Evolutionary conservation across 2,113 vertebrate genomes (phyloP).

Genomic region (Hipposideros armiger): DNA sequence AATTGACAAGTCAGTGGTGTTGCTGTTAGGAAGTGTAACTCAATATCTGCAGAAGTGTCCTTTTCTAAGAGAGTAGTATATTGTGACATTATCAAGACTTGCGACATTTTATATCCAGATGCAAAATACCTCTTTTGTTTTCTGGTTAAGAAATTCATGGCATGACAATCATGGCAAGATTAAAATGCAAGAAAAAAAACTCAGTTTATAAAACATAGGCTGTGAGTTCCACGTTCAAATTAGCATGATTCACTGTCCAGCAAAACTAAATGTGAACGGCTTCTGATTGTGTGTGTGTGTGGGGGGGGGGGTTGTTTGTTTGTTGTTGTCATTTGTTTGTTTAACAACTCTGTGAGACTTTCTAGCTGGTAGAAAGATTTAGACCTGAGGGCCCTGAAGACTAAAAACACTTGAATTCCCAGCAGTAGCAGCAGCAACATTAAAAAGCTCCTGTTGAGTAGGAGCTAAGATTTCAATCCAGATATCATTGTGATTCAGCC

Average conservation of each 20-base stretch:
- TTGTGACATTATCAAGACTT: not conserved
- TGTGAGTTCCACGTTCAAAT: conserved; percentile 36
- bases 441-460: not conserved
- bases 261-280: not conserved
- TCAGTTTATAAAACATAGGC: not conserved
- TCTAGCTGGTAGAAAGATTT: conserved; percentile 30
- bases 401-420: not conserved
- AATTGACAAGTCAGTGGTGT: conserved; percentile 5
- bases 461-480: conserved; percentile 38
- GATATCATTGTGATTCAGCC: not conserved
- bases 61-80: not conserved
- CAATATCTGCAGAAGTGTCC: not conserved
- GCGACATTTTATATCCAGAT: conserved; percentile 9
- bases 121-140: conserved; percentile 52
- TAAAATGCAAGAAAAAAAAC: not conserved
- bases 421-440: not conserved
- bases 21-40: not conserved
- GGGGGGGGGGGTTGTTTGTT: not conserved
- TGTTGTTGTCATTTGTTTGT: not conserved
- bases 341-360: not conserved
- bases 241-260: not conserved
- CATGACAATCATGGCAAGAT: not conserved
- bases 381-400: not conserved
- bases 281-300: not conserved
- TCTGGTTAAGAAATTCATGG: not conserved